Conservation (phyloP, 2,888 invertebrate species). For the Eupeodes latifasciatus region DNA sequence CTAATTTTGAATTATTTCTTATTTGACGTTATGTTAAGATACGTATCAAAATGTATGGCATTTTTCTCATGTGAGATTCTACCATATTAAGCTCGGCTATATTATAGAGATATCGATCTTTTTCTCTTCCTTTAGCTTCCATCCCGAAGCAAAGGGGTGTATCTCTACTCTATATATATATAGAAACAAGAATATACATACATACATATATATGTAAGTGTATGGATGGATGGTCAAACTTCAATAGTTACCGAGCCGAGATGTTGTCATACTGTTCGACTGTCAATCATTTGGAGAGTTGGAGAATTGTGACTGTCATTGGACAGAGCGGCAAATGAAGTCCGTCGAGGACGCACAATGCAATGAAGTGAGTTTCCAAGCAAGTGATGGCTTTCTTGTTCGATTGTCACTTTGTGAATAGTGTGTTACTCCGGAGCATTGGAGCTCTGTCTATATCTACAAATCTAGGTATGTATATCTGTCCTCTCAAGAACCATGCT, state of each 20-base stretch:
- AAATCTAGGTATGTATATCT: not conserved
- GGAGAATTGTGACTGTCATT: conserved; percentile 51
- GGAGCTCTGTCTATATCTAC: not conserved
- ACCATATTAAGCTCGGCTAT: conserved; percentile 21
- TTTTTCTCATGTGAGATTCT: conserved; percentile 37
- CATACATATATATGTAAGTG: too few relatives aligned
- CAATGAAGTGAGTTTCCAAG: conserved; percentile 46
- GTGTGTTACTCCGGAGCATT: conserved; percentile 5
- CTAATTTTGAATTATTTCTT: conserved; percentile 56
- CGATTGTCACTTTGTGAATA: conserved; percentile 55
- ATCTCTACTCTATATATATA: conserved; percentile 14
- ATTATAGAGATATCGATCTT: conserved; percentile 42
- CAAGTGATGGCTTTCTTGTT: conserved; percentile 71
- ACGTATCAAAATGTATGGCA: not conserved
- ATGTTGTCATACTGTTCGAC: conserved; percentile 57
- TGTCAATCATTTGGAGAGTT: conserved; percentile 60
- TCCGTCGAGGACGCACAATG: conserved; percentile 64
- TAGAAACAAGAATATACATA: not conserved
- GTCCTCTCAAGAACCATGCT: conserved; percentile 2
- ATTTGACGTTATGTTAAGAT: conserved; percentile 8
- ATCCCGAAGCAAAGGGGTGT: conserved; percentile 39
- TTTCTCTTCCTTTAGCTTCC: conserved; percentile 23
- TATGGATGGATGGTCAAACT: conserved; percentile 29
- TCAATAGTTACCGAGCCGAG: conserved; percentile 46
- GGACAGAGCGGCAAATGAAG: conserved; percentile 66